phyloP scores from a whole-genome alignment of 2,888 invertebrate genomes.

The Melinaea marsaeus region DNA sequence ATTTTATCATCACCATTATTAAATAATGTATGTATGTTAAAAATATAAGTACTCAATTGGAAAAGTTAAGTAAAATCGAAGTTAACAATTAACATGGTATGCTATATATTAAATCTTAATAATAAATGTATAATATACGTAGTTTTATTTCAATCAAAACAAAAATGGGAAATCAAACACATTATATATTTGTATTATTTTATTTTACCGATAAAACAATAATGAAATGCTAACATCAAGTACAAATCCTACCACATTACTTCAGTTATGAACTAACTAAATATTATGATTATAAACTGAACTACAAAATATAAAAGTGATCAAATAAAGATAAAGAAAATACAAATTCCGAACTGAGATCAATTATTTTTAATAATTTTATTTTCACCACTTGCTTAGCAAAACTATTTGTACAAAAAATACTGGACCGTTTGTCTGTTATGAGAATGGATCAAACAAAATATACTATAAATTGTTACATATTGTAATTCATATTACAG shows the following conservation, averaged over 20 bases:
- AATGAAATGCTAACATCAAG: conserved; percentile 59
- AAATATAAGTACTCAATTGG: conserved; percentile 1
- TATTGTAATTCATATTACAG: no score
- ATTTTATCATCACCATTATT: conserved; percentile 10
- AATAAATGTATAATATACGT: conserved; percentile 56
- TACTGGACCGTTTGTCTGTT: conserved; percentile 28
- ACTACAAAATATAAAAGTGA: neutral
- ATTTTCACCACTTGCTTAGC: conserved; percentile 3
- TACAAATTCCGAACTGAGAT: no score
- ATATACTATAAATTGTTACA: no score
- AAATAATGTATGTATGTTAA: conserved; percentile 19
- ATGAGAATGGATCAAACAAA: no score
- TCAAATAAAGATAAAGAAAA: no score
- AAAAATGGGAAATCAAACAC: neutral
- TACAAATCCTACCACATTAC: conserved; percentile 49
- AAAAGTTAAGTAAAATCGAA: conserved; percentile 4
- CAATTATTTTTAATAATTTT: no score
- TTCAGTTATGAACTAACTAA: conserved; percentile 40
- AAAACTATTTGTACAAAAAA: conserved; percentile 32
- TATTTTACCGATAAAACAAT: conserved; percentile 51
- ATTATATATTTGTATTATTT: conserved; percentile 33
- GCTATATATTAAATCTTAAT: conserved; percentile 59
- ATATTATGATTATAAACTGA: conserved; percentile 20
- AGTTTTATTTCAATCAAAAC: conserved; percentile 39
- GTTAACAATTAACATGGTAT: conserved; percentile 18